A percentile compares a stretch with the other conserved stretches of the same genome.
These are phyloP conservation scores for Equus przewalskii DNA, from an alignment of 2,113 vertebrate species.

Conservation along the genomic window DNA sequence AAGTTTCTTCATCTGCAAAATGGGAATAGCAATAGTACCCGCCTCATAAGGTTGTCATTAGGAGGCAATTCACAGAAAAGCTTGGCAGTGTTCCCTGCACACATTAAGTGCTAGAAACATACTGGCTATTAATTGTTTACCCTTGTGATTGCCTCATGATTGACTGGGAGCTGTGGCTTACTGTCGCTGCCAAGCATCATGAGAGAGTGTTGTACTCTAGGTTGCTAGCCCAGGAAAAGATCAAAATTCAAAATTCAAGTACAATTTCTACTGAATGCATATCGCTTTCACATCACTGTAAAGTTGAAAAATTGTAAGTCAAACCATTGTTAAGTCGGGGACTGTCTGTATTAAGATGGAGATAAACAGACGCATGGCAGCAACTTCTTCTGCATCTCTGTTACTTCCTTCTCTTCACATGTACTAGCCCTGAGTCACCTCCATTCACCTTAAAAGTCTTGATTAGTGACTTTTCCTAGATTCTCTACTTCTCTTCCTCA, in stretches of 20 bases:
- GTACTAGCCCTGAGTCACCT: neutral
- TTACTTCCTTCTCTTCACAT: neutral
- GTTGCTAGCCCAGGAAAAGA: neutral
- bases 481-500: neutral
- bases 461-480: neutral
- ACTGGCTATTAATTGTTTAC: neutral
- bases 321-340: neutral
- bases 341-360: neutral
- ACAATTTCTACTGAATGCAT: neutral
- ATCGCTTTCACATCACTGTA: neutral
- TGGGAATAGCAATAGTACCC: neutral
- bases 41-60: neutral
- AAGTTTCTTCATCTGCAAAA: neutral
- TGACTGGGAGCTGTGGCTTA: neutral
- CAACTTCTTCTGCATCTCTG: neutral
- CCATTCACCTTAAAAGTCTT: neutral
- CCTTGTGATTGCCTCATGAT: neutral
- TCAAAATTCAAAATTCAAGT: neutral
- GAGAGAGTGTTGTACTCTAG: neutral
- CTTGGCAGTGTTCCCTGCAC: neutral
- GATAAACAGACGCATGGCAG: neutral
- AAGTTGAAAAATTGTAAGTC: neutral
- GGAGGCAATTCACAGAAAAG: neutral
- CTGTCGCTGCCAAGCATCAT: neutral
- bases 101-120: neutral